Conservation (phyloP, 2,113 vertebrate species). For the Sminthopsis crassicaudata region DNA sequence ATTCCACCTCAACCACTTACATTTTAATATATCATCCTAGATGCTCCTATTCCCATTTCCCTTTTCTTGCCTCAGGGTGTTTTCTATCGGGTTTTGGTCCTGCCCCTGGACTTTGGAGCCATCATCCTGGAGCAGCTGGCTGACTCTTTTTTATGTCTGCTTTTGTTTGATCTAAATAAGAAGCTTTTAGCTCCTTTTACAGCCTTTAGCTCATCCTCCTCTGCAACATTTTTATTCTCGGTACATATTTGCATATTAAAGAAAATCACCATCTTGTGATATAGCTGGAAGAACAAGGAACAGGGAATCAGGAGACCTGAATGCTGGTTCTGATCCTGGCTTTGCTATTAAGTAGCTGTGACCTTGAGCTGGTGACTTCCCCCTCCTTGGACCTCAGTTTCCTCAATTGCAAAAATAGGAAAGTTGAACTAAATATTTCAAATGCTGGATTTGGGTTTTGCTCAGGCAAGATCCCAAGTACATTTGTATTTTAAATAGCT, state of each 20-base stretch:
- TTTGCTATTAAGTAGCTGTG: neutral
- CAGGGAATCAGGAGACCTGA: neutral
- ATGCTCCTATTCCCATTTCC: neutral
- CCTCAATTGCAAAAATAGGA: neutral
- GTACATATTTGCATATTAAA: conserved; percentile 5
- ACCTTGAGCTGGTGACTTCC: neutral
- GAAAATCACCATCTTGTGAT: neutral
- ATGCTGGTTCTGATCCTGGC: neutral
- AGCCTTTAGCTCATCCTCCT: neutral
- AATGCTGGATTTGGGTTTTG: neutral
- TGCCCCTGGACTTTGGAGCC: neutral
- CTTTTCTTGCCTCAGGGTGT: neutral
- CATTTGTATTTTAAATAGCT: neutral
- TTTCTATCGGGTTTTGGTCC: neutral
- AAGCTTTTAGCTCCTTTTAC: neutral
- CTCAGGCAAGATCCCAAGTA: neutral
- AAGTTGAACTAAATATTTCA: neutral
- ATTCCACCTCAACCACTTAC: neutral
- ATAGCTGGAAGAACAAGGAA: neutral
- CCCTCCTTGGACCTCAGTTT: neutral
- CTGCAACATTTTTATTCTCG: neutral
- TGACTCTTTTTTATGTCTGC: neutral
- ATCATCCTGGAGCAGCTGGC: neutral
- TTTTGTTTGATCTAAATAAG: conserved; percentile 7
- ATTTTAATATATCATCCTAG: neutral